Conservation (phyloP, 1,140 invertebrate species). For the Papilio polytes region DNA sequence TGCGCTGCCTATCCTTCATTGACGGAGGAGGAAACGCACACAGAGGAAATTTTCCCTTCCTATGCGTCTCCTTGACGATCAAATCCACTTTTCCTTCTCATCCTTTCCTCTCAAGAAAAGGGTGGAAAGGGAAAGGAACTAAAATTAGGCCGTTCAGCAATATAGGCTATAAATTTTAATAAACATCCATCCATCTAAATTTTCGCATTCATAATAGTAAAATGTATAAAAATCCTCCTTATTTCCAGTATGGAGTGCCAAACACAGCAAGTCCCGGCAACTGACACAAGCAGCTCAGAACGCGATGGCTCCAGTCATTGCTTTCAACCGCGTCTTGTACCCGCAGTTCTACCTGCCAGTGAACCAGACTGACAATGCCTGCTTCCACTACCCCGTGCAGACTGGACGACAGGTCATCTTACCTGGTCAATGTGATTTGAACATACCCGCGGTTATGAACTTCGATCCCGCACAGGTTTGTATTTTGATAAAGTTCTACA, state of each 20-base stretch:
- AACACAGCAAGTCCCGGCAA: conserved; percentile 60
- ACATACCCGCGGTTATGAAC: conserved; percentile 55
- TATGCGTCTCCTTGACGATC: too few relatives aligned
- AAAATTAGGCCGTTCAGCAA: too few relatives aligned
- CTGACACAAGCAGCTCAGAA: conserved; percentile 52
- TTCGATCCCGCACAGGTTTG: conserved; percentile 59
- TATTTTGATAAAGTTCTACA: neutral
- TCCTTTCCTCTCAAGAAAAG: too few relatives aligned
- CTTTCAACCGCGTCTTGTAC: conserved; percentile 54
- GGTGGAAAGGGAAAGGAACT: too few relatives aligned
- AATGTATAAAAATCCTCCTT: conserved; percentile 15
- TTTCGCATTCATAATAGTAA: neutral
- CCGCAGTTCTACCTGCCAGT: conserved; percentile 57
- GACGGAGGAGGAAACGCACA: too few relatives aligned
- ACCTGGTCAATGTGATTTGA: conserved; percentile 66
- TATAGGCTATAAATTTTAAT: too few relatives aligned
- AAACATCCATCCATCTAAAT: too few relatives aligned
- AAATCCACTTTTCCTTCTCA: too few relatives aligned
- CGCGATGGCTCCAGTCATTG: conserved; percentile 53
- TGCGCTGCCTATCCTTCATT: too few relatives aligned
- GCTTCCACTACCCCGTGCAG: conserved; percentile 70
- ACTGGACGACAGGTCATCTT: conserved; percentile 57
- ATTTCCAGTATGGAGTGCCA: conserved; percentile 73
- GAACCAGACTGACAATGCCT: conserved; percentile 57
- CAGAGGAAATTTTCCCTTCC: too few relatives aligned